Evolutionary conservation across 2,888 invertebrate genomes (phyloP), one percentile per base, ranked within the genome.

Genomic region (Lypha dubia): DNA sequence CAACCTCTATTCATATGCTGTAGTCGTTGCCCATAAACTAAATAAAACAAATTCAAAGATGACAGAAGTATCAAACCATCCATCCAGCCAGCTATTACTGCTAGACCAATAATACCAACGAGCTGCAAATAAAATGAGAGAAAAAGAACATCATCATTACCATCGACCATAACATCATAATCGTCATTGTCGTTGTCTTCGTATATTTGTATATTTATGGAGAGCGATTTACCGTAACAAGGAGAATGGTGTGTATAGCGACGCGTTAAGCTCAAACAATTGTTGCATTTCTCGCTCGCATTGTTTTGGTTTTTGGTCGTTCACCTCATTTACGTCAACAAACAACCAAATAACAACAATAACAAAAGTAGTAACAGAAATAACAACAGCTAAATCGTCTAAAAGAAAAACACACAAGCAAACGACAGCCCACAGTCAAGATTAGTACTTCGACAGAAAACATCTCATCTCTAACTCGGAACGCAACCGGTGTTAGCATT

Each of bases 251-350:
- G 68, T 58, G 28, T 63, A 80, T 68, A 73, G 81, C 80, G 80
- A 86, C 77, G 84, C 67, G 38, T 67, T 49, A 68, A 83, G 74
- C 84, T 81, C 84, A 79, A 85, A 81, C 82, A 87, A 86, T 86
- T 87, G 87, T 87, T 86, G 87, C 87, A 87, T 87, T 70, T 86
- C 81, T 71, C 80, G 49, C 82, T 82, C 85, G 84, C 70, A 86
- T 85, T 87, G 87, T 87, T 87, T 87, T 87, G 87, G 77, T 86
- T 87, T 87, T 63, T 79, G 85, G 87, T 86, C 86, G 77, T 87
- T 87, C 83, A 87, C 86, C 87, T 83, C 81, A 13, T 71, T 65
- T 68, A 79, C 53, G 60, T 28, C 53, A 46, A 53, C 80, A 56
- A n/a, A n/a, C n/a, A n/a, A n/a, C n/a, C n/a, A n/a, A n/a, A n/a